These are phyloP conservation scores for Henicopernis longicauda DNA, from an alignment of 2,113 vertebrate species.

Conservation along the genomic window DNA sequence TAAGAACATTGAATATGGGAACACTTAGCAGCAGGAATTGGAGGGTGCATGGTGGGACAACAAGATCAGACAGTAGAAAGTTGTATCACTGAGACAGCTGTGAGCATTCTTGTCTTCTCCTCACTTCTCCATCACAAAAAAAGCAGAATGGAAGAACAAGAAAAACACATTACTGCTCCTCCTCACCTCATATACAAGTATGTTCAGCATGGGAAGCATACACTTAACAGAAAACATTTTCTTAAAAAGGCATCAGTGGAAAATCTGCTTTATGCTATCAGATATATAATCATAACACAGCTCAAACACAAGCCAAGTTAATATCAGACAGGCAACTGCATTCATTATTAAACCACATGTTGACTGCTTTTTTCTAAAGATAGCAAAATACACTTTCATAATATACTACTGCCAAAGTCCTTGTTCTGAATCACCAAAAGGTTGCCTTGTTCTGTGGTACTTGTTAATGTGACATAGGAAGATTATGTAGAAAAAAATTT, in stretches of 20 bases:
- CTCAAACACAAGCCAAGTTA: slow-evolving; percentile 20
- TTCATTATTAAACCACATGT: slow-evolving; percentile 42
- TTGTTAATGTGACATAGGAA: background rate
- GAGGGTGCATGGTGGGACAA: background rate
- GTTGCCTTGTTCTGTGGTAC: background rate
- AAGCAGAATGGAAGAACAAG: background rate
- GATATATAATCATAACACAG: background rate
- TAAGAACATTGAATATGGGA: background rate
- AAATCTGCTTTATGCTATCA: slow-evolving; percentile 24
- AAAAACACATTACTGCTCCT: background rate
- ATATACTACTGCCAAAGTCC: background rate
- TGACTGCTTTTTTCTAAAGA: slow-evolving; percentile 27
- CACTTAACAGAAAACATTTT: background rate
- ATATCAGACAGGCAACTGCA: background rate
- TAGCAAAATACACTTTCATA: background rate
- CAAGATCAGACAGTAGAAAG: background rate
- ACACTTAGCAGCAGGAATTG: background rate
- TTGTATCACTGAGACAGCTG: background rate
- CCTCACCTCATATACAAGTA: background rate
- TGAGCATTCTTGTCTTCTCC: background rate
- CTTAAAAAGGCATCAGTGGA: background rate
- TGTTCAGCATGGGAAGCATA: slow-evolving; percentile 16
- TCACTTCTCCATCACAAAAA: background rate
- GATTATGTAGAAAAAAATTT: background rate
- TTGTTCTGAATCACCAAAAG: background rate